Conservation (phyloP, 2,888 invertebrate species). For the Mesochorus sp. region DNA sequence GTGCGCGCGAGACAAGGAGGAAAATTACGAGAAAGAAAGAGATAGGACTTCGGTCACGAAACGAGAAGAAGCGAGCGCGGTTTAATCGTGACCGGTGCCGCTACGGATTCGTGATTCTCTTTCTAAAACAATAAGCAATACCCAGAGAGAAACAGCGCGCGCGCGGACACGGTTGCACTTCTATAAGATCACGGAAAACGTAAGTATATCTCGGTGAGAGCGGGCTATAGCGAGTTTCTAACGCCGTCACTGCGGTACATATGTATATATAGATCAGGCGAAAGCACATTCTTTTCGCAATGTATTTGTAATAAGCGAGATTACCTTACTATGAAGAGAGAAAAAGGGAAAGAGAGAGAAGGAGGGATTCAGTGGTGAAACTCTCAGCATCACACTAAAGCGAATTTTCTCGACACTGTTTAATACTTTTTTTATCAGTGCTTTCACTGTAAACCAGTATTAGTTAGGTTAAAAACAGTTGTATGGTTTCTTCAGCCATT, state of each 20-base stretch:
- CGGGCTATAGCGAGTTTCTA: slow-evolving; percentile 49
- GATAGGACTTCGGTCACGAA: slow-evolving; percentile 55
- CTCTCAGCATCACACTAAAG: no score
- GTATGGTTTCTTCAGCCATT: no score
- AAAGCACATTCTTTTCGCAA: slow-evolving; percentile 61
- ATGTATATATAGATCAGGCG: slow-evolving; percentile 17
- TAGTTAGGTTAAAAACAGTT: no score
- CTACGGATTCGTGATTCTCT: slow-evolving; percentile 68
- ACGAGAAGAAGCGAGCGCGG: slow-evolving; percentile 60
- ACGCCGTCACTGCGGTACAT: not conserved
- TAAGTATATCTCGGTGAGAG: slow-evolving; percentile 43
- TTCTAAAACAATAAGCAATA: slow-evolving; percentile 71
- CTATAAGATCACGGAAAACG: slow-evolving; percentile 52
- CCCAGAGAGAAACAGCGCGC: slow-evolving; percentile 34
- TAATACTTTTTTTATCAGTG: no score
- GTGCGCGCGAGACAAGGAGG: not conserved
- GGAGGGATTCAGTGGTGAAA: no score
- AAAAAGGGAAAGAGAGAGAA: not conserved
- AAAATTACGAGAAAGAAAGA: slow-evolving; percentile 10
- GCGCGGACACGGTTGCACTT: slow-evolving; percentile 2
- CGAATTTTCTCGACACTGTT: no score
- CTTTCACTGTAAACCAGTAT: no score
- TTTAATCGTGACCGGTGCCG: slow-evolving; percentile 67
- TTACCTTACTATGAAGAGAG: slow-evolving; percentile 17
- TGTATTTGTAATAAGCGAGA: slow-evolving; percentile 1